Conservation (phyloP, 2,113 vertebrate species). For the Notarius quadriscutis region DNA sequence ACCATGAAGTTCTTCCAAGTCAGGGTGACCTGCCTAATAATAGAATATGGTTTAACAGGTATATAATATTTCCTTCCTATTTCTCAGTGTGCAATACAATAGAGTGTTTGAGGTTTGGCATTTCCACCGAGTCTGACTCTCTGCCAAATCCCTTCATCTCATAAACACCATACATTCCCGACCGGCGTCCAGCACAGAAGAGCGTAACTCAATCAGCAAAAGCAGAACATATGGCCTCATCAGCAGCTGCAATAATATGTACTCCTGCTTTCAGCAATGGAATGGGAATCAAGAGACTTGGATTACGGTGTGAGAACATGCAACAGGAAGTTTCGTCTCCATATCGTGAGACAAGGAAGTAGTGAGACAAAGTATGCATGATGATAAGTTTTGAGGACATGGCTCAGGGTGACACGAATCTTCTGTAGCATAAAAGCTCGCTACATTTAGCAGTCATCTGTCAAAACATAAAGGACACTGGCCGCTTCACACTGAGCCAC, state of each 20-base stretch:
- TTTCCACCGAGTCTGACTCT: constrained; percentile 29
- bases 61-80: constrained; percentile 27
- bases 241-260: constrained; percentile 57
- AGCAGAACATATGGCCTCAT: constrained; percentile 58
- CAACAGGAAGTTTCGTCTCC: constrained; percentile 37
- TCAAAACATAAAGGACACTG: constrained; percentile 2
- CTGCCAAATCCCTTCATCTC: constrained; percentile 48
- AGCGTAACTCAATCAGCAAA: constrained; percentile 52
- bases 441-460: constrained; percentile 1
- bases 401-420: constrained; percentile 30
- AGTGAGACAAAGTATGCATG: constrained; percentile 16
- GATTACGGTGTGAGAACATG: constrained; percentile 41
- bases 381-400: constrained; percentile 32
- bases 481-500: not conserved
- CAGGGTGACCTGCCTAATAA: constrained; percentile 26
- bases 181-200: constrained; percentile 29
- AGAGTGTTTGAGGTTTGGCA: constrained; percentile 17
- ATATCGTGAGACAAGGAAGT: constrained; percentile 19
- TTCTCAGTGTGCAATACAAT: constrained; percentile 39
- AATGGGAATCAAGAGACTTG: constrained; percentile 43
- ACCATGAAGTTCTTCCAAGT: not conserved
- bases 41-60: constrained; percentile 19
- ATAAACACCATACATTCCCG: constrained; percentile 53
- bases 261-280: constrained; percentile 41
- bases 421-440: not conserved